These are phyloP conservation scores for Ploceus nigricollis DNA, from an alignment of 2,113 vertebrate genomes.

Conservation along the genomic window DNA sequence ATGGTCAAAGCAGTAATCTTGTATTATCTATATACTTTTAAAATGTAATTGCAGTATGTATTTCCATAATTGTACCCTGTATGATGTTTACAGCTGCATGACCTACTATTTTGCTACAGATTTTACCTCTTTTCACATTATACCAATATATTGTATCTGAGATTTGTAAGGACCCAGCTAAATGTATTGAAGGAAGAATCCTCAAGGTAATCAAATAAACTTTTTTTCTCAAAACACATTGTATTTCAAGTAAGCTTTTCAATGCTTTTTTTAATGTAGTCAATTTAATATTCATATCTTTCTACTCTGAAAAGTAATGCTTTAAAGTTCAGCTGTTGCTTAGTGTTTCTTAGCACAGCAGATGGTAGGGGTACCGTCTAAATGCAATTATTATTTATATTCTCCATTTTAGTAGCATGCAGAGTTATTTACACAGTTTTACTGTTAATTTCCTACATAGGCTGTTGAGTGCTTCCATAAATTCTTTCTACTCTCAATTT, in stretches of 20 bases:
- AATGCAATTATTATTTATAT: background rate
- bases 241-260: background rate
- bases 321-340: background rate
- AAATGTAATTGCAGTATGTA: background rate
- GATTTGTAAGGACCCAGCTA: slow-evolving; percentile 81
- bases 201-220: slow-evolving; percentile 81
- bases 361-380: background rate
- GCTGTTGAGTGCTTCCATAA: background rate
- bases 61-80: background rate
- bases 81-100: background rate
- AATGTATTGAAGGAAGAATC: slow-evolving; percentile 81
- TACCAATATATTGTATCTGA: slow-evolving; percentile 84
- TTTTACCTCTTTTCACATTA: slow-evolving; percentile 84
- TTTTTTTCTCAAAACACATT: background rate
- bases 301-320: background rate
- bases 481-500: background rate
- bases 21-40: background rate
- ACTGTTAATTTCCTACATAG: background rate
- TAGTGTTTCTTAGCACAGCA: background rate
- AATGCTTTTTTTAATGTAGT: background rate
- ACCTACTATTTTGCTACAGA: slow-evolving; percentile 65
- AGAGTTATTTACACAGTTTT: background rate
- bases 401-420: background rate
- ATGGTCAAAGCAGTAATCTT: background rate
- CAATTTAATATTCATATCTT: background rate